Conservation (phyloP, 2,888 invertebrate species). For the Catocala sponsa region DNA sequence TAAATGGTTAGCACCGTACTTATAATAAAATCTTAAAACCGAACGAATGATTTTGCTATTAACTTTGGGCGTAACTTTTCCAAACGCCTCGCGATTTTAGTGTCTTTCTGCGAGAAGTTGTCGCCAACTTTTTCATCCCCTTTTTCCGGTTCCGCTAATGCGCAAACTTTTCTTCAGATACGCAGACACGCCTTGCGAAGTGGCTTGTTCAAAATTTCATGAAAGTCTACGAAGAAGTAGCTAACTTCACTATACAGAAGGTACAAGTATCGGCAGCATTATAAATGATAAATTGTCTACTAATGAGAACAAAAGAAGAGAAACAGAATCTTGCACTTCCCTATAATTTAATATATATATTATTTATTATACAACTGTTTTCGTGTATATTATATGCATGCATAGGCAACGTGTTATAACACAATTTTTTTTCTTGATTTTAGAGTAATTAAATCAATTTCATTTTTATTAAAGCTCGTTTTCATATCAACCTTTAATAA, state of each 20-base stretch:
- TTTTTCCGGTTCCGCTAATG: conserved; percentile 76
- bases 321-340: not conserved
- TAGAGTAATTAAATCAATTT: too few species aligned
- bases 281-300: conserved; percentile 24
- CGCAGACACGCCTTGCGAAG: conserved; percentile 55
- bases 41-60: conserved; percentile 51
- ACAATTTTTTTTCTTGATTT: too few species aligned
- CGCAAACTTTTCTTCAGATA: conserved; percentile 69
- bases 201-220: conserved; percentile 65
- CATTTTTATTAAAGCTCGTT: too few species aligned
- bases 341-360: too few species aligned
- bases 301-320: conserved; percentile 2
- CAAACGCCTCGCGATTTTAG: conserved; percentile 59
- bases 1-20: not conserved
- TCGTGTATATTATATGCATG: too few species aligned
- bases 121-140: conserved; percentile 75
- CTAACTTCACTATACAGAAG: conserved; percentile 43
- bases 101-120: conserved; percentile 60
- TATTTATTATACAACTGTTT: too few species aligned
- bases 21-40: conserved; percentile 30
- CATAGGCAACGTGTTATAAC: too few species aligned
- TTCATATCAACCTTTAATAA: too few species aligned
- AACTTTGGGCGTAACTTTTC: conserved; percentile 53
- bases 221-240: conserved; percentile 56
- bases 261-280: conserved; percentile 25